Conservation (phyloP, 2,113 vertebrate species). For the Microtus montanus region DNA sequence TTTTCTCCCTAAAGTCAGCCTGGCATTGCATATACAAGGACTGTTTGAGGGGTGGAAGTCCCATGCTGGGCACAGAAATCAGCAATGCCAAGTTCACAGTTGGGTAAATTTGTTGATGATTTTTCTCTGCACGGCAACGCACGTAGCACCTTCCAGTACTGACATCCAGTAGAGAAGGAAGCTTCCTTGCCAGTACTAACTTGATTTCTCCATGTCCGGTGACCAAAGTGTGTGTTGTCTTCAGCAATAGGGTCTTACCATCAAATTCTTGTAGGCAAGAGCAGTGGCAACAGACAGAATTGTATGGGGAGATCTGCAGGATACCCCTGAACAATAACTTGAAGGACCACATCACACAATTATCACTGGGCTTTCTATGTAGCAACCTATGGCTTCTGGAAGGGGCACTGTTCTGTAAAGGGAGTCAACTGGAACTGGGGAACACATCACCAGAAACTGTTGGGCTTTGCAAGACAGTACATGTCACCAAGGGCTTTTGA, state of each 20-base stretch:
- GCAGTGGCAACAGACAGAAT: background rate
- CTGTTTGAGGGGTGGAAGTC: too few relatives aligned
- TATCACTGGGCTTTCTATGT: background rate
- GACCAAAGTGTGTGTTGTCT: background rate
- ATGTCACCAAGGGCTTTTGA: background rate
- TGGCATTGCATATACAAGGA: background rate
- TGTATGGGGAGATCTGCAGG: too few relatives aligned
- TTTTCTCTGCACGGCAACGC: background rate
- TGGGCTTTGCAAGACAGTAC: background rate
- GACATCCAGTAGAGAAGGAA: background rate
- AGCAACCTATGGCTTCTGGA: background rate
- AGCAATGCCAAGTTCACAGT: background rate
- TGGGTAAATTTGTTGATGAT: background rate
- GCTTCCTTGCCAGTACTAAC: background rate
- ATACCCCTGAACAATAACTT: background rate
- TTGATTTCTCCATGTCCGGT: background rate
- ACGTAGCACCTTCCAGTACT: background rate
- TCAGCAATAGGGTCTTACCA: background rate
- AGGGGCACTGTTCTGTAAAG: background rate
- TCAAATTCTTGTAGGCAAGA: background rate
- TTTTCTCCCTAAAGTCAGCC: conserved; percentile 63
- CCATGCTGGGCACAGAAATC: background rate
- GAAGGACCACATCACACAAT: background rate
- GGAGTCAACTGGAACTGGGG: background rate
- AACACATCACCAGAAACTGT: background rate